Percentiles rank a stretch among this genome's conserved stretches.
Evolutionary conservation across 2,113 vertebrate species (phyloP).

Genomic region (Cheirogaleus medius): DNA sequence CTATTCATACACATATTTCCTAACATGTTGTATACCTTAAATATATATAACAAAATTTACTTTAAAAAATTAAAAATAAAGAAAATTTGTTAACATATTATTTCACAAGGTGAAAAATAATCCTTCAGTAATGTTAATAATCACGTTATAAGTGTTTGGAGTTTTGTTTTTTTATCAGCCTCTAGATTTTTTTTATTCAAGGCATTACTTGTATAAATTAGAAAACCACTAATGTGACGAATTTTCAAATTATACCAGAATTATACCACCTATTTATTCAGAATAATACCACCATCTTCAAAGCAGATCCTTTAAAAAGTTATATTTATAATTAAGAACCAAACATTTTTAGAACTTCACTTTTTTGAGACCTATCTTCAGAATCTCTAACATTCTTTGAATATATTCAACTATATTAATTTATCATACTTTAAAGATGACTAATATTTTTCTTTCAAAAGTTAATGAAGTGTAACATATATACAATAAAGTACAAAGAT

Average conservation of each 20-base stretch:
- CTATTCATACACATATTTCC: neutral
- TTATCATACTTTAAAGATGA: neutral
- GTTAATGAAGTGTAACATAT: neutral
- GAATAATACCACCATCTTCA: neutral
- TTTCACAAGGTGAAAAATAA: conserved; percentile 13
- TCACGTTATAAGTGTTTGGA: neutral
- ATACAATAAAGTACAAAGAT: neutral
- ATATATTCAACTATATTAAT: neutral
- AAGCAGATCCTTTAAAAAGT: neutral
- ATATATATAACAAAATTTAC: neutral
- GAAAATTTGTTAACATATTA: neutral
- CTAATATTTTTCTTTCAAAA: neutral
- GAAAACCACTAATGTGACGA: neutral
- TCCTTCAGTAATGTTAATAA: neutral
- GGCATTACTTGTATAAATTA: neutral
- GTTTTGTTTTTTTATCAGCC: neutral
- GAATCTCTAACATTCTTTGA: neutral
- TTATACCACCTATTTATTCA: neutral
- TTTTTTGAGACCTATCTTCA: neutral
- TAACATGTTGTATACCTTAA: neutral
- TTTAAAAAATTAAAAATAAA: neutral
- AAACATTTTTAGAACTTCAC: neutral
- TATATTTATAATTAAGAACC: neutral
- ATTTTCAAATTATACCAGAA: neutral
- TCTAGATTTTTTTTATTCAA: neutral